phyloP scores from a whole-genome alignment of 2,113 vertebrate species.

The Thermophis baileyi region DNA sequence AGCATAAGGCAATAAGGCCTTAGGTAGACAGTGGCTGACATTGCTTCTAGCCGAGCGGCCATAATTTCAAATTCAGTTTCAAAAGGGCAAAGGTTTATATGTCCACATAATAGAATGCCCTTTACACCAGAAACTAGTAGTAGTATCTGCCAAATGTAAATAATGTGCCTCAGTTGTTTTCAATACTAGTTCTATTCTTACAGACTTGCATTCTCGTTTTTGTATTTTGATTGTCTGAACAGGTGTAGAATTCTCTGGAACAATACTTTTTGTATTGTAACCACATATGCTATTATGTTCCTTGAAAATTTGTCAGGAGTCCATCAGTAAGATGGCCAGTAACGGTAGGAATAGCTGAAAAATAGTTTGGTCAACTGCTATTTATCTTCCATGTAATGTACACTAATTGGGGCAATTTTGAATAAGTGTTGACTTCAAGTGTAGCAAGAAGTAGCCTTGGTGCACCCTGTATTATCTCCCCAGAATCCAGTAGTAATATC shows the following conservation, averaged over 20 bases:
- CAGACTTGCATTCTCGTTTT: background rate
- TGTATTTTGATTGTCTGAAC: background rate
- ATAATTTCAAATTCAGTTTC: background rate
- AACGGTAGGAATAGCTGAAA: background rate
- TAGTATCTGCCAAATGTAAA: background rate
- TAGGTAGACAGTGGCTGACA: background rate
- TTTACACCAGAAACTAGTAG: background rate
- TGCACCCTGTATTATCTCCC: background rate
- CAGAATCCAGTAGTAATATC: background rate
- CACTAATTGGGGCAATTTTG: background rate
- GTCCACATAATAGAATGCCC: no score
- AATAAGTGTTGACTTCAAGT: background rate
- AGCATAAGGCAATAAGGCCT: background rate
- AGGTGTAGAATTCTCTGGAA: background rate
- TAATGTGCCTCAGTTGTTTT: background rate
- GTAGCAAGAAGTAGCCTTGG: background rate
- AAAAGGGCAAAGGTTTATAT: background rate
- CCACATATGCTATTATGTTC: background rate
- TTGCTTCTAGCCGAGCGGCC: background rate
- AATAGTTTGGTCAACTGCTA: background rate
- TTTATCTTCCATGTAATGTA: background rate
- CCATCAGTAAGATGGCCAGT: background rate
- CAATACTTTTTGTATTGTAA: background rate
- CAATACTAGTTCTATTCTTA: background rate
- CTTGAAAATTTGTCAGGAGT: background rate